Percentiles rank a stretch among this genome's conserved stretches.
Conservation (phyloP, 2,888 invertebrate genomes). For the Heliconius cydno region DNA sequence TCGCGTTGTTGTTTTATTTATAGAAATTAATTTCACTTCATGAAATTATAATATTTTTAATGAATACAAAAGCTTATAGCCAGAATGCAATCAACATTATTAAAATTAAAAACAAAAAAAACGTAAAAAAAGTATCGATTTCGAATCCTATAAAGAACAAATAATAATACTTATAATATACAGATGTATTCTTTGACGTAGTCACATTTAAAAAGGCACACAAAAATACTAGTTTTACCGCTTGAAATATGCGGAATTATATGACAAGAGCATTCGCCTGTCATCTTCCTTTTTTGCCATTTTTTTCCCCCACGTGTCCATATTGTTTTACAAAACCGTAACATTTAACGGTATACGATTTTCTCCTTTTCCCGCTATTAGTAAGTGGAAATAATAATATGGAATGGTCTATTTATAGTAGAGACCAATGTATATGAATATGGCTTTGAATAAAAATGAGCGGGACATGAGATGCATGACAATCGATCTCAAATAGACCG, state of each 20-base stretch:
- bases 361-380: slow-evolving; percentile 23
- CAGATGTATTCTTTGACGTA: background rate
- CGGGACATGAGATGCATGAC: slow-evolving; percentile 60
- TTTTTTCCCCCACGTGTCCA: background rate
- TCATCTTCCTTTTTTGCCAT: slow-evolving; percentile 1
- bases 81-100: background rate
- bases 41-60: background rate
- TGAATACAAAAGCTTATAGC: background rate
- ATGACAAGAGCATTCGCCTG: slow-evolving; percentile 5
- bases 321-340: background rate
- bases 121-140: background rate
- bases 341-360: slow-evolving; percentile 13
- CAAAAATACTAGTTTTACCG: slow-evolving; percentile 32
- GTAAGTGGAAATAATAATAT: slow-evolving; percentile 39
- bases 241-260: slow-evolving; percentile 31
- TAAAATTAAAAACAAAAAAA: background rate
- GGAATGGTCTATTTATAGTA: slow-evolving; percentile 44
- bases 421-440: slow-evolving; percentile 42
- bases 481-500: slow-evolving; percentile 70
- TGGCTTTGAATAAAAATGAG: slow-evolving; percentile 63
- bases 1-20: no score
- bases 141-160: background rate
- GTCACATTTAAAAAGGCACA: slow-evolving; percentile 2
- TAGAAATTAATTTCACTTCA: background rate
- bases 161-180: background rate